These are phyloP conservation scores for Ormyrus rosae DNA, from an alignment of 2,888 invertebrate genomes.

Conservation along the genomic window DNA sequence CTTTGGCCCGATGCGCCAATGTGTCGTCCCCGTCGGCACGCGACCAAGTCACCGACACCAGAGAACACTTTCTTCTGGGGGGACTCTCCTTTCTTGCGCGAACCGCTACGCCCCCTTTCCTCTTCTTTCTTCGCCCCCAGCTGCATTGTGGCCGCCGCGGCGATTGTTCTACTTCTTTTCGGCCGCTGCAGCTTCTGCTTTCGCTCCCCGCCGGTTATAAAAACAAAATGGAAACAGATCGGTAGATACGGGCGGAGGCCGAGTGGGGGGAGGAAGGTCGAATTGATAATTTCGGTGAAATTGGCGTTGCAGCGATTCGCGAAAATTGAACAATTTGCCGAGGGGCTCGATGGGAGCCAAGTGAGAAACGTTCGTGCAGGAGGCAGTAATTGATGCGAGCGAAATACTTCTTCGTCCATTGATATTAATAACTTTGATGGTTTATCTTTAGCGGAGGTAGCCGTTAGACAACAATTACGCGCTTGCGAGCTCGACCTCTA, in stretches of 20 bases:
- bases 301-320: constrained; percentile 12
- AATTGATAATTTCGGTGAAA: constrained; percentile 25
- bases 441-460: constrained; percentile 59
- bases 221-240: too few species aligned
- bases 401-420: constrained; percentile 42
- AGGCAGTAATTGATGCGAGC: constrained; percentile 39
- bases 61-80: constrained; percentile 49
- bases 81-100: not conserved
- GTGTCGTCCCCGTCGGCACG: constrained; percentile 65
- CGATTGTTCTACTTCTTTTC: constrained; percentile 4
- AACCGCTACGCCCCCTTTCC: not conserved
- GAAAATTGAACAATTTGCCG: constrained; percentile 51
- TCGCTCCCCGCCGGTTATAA: not conserved
- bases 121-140: not conserved
- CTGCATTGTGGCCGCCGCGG: not conserved
- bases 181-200: not conserved
- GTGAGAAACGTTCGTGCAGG: constrained; percentile 38
- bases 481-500: constrained; percentile 45
- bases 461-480: constrained; percentile 60
- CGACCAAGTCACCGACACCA: constrained; percentile 62
- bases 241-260: not conserved
- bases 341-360: constrained; percentile 8
- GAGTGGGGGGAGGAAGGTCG: constrained; percentile 51
- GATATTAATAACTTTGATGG: constrained; percentile 58
- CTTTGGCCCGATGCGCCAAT: constrained; percentile 37